A percentile compares a stretch with the other conserved stretches of the same genome.
These are phyloP conservation scores for Chaetogeoica ovagalla DNA, from an alignment of 2,888 invertebrate species.

Conservation along the genomic window DNA sequence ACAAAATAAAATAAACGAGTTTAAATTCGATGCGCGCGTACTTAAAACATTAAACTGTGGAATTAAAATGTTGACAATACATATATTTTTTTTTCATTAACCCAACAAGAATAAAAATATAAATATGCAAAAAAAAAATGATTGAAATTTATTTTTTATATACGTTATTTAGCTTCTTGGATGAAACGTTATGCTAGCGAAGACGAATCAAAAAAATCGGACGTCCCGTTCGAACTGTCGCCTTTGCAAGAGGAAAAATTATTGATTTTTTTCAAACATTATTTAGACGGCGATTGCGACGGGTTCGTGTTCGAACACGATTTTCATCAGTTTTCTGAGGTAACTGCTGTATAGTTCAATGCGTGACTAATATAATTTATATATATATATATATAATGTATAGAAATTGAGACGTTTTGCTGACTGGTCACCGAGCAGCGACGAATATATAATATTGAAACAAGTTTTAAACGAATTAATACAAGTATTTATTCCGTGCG, in stretches of 20 bases:
- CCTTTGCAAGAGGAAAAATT: slow-evolving; percentile 71
- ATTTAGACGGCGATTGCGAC: slow-evolving; percentile 73
- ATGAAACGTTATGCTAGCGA: slow-evolving; percentile 71
- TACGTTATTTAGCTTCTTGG: slow-evolving; percentile 67
- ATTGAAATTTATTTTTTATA: too few species aligned
- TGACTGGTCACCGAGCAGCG: slow-evolving; percentile 74
- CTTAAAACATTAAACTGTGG: too few species aligned
- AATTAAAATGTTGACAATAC: too few species aligned
- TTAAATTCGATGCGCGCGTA: too few species aligned
- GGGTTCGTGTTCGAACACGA: slow-evolving; percentile 73
- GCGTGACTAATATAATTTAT: background rate
- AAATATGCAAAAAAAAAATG: too few species aligned
- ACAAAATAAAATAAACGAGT: too few species aligned
- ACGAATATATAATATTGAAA: slow-evolving; percentile 72
- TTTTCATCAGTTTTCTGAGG: slow-evolving; percentile 71
- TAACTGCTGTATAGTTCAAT: slow-evolving; percentile 57
- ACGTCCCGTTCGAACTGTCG: slow-evolving; percentile 61
- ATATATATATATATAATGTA: slow-evolving; percentile 55
- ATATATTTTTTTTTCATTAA: too few species aligned
- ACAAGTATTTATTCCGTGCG: slow-evolving; percentile 66
- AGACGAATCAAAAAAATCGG: slow-evolving; percentile 63
- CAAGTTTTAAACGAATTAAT: slow-evolving; percentile 74
- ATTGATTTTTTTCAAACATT: slow-evolving; percentile 71
- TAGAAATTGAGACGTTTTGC: slow-evolving; percentile 71
- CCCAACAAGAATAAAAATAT: too few species aligned